Percentiles rank a stretch among this genome's conserved stretches.
Evolutionary conservation across 2,113 vertebrate species (phyloP).

Genomic region (Orcinus orca): DNA sequence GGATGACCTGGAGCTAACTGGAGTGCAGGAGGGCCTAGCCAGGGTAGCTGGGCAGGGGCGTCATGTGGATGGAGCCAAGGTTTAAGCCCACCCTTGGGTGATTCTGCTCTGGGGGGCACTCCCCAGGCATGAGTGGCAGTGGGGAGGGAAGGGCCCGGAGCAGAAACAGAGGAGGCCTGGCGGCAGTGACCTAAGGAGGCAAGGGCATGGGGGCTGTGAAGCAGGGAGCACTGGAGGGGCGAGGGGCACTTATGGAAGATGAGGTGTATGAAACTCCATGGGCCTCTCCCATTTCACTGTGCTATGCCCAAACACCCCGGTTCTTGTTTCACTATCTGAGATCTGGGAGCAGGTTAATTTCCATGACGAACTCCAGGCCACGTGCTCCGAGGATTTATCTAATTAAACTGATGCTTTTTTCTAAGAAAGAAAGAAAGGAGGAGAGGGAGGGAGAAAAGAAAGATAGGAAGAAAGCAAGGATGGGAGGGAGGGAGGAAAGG

Average conservation of each 20-base stretch:
- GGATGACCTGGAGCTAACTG: background rate
- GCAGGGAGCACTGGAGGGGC: conserved; percentile 67
- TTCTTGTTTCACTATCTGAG: conserved; percentile 87
- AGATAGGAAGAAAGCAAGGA: fast-evolving
- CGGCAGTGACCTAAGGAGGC: background rate
- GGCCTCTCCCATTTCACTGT: conserved; percentile 85
- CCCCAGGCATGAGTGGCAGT: background rate
- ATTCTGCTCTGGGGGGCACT: background rate
- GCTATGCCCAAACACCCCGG: conserved; percentile 85
- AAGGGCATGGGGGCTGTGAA: conserved; percentile 43
- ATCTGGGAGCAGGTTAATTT: conserved; percentile 90
- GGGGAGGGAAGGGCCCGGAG: background rate
- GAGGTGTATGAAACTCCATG: conserved; percentile 83
- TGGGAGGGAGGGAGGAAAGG: background rate
- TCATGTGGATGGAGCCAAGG: background rate
- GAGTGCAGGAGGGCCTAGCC: conserved; percentile 51
- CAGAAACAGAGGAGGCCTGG: background rate
- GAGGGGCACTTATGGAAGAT: conserved; percentile 78
- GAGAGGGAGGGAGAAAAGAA: background rate
- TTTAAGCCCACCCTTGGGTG: background rate
- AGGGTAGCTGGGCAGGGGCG: background rate
- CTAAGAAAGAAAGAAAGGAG: conserved; percentile 83
- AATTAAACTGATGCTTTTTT: conserved; percentile 88
- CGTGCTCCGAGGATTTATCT: conserved; percentile 87
- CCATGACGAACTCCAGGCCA: conserved; percentile 88